Conservation (phyloP, 2,113 vertebrate genomes). For the Erythrocebus patas region DNA sequence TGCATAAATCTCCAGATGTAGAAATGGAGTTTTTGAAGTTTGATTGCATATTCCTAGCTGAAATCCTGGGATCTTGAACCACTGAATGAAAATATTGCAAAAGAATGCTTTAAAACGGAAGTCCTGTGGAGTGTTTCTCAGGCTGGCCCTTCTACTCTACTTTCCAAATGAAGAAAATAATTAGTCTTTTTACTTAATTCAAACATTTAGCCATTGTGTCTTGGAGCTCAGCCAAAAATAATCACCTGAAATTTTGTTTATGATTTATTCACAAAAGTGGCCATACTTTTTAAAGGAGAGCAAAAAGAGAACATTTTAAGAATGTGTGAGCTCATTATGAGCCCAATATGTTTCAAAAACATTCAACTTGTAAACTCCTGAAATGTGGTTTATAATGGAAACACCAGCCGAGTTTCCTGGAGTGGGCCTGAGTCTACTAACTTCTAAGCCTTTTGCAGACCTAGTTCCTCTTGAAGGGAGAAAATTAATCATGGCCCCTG, state of each 20-base stretch:
- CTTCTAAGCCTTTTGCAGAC: constrained; percentile 51
- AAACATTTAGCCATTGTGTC: constrained; percentile 67
- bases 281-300: constrained; percentile 61
- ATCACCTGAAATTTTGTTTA: constrained; percentile 81
- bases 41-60: constrained; percentile 31
- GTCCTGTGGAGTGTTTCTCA: constrained; percentile 11
- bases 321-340: constrained; percentile 77
- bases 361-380: constrained; percentile 77
- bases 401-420: constrained; percentile 61
- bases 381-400: constrained; percentile 79
- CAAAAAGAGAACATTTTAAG: constrained; percentile 66
- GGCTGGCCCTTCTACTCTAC: constrained; percentile 39
- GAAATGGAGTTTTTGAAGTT: constrained; percentile 65
- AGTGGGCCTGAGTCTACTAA: constrained; percentile 33
- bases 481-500: constrained; percentile 42
- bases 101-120: constrained; percentile 60
- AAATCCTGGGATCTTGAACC: constrained; percentile 11
- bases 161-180: constrained; percentile 74
- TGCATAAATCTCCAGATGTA: constrained; percentile 62
- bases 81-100: constrained; percentile 52
- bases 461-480: constrained; percentile 33
- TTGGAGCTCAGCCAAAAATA: constrained; percentile 73
- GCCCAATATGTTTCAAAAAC: constrained; percentile 76
- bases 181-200: constrained; percentile 67
- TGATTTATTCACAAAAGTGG: constrained; percentile 75